Evolutionary conservation across 2,888 invertebrate genomes (phyloP).

Genomic region (Habrosyne pyritoides): DNA sequence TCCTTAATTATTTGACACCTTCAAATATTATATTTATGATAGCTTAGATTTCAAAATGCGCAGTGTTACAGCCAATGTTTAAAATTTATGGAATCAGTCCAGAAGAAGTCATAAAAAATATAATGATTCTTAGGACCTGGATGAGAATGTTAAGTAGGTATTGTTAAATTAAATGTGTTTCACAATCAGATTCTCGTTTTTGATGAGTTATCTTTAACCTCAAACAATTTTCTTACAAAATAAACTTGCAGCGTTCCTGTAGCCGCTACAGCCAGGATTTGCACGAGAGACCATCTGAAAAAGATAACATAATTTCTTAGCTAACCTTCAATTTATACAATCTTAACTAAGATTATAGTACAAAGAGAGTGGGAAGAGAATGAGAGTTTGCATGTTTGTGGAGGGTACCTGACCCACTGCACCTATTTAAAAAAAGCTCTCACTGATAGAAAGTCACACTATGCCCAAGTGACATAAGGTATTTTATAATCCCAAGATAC

Average conservation of each 20-base stretch:
- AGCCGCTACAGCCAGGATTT: slow-evolving; percentile 91
- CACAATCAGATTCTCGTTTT: slow-evolving; percentile 80
- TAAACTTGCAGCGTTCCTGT: slow-evolving; percentile 92
- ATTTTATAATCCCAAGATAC: too few relatives aligned
- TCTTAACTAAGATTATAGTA: too few relatives aligned
- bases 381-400: too few relatives aligned
- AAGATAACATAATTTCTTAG: slow-evolving; percentile 9
- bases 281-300: slow-evolving; percentile 91
- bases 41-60: not conserved
- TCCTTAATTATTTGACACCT: not conserved
- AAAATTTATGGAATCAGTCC: not conserved
- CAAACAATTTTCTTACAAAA: slow-evolving; percentile 95
- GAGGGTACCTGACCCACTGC: too few relatives aligned
- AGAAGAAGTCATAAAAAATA: slow-evolving; percentile 9
- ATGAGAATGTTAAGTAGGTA: slow-evolving; percentile 9
- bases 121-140: slow-evolving; percentile 15
- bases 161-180: slow-evolving; percentile 18
- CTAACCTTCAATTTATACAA: too few relatives aligned
- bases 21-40: not conserved
- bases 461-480: too few relatives aligned
- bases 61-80: not conserved
- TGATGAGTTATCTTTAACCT: slow-evolving; percentile 87
- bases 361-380: too few relatives aligned
- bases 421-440: too few relatives aligned
- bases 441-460: too few relatives aligned